Evolutionary conservation across 2,888 invertebrate genomes (phyloP).

Genomic region (Drosophila sordidula): DNA sequence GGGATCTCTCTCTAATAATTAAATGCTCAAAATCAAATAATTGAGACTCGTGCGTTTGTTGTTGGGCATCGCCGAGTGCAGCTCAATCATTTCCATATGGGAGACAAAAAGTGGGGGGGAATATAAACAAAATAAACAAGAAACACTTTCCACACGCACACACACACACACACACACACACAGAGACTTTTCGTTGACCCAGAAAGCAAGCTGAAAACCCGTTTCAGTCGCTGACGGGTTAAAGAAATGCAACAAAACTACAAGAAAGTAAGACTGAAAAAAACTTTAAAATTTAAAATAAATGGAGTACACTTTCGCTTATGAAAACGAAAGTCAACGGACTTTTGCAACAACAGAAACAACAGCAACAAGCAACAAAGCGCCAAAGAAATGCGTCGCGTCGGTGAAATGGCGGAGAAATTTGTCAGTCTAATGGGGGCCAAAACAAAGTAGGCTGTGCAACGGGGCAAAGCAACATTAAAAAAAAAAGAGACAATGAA

Average conservation of each 20-base stretch:
- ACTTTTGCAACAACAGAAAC: slow-evolving; percentile 67
- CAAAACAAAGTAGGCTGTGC: slow-evolving; percentile 47
- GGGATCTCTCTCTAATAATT: slow-evolving; percentile 48
- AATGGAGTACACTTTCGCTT: slow-evolving; percentile 84
- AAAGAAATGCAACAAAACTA: slow-evolving; percentile 79
- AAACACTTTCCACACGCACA: slow-evolving; percentile 68
- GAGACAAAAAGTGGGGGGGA: not conserved
- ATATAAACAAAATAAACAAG: slow-evolving; percentile 25
- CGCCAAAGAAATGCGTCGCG: slow-evolving; percentile 37
- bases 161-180: slow-evolving; percentile 25
- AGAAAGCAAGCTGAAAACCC: slow-evolving; percentile 65
- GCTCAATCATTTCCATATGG: slow-evolving; percentile 48
- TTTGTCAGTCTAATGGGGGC: slow-evolving; percentile 47
- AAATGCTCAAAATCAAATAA: slow-evolving; percentile 72
- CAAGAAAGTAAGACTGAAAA: slow-evolving; percentile 53
- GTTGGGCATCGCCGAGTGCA: slow-evolving; percentile 38
- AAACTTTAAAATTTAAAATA: slow-evolving; percentile 69
- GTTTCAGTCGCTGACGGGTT: slow-evolving; percentile 63
- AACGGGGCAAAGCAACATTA: slow-evolving; percentile 47
- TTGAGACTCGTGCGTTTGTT: slow-evolving; percentile 48
- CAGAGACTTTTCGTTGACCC: slow-evolving; percentile 66
- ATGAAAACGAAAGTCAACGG: slow-evolving; percentile 84
- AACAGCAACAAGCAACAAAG: slow-evolving; percentile 24
- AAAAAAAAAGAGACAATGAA: slow-evolving; percentile 34
- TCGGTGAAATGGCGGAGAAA: slow-evolving; percentile 75